Evolutionary conservation across 2,888 invertebrate species (phyloP).

Genomic region (Gymnosoma rotundatum): DNA sequence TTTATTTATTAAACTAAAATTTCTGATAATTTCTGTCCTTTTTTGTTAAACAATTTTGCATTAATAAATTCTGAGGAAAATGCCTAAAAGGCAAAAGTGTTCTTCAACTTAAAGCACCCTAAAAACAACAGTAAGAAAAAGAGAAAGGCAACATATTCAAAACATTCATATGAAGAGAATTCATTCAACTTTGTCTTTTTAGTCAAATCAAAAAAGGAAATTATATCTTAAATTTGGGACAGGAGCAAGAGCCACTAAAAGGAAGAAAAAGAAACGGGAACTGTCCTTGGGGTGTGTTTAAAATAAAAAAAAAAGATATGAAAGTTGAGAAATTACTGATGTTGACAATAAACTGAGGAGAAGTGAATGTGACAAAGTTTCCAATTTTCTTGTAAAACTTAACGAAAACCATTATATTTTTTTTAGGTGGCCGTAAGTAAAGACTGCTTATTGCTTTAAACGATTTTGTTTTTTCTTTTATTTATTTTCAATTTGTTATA

Average conservation of each 20-base stretch:
- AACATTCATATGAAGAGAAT: conserved; percentile 42
- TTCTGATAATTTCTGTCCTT: background rate
- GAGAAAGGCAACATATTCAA: conserved; percentile 43
- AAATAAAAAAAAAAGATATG: conserved; percentile 25
- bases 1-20: conserved; percentile 11
- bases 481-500: background rate
- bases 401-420: conserved; percentile 19
- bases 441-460: background rate
- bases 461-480: background rate
- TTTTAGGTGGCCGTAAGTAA: background rate
- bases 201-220: conserved; percentile 10
- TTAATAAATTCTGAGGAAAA: conserved; percentile 39
- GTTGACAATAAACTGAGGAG: conserved; percentile 31
- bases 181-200: conserved; percentile 54
- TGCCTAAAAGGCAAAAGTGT: conserved; percentile 52
- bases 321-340: conserved; percentile 53
- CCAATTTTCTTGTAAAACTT: background rate
- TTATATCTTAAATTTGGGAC: conserved; percentile 4
- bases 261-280: conserved; percentile 29
- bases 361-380: conserved; percentile 28
- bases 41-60: conserved; percentile 13
- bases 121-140: conserved; percentile 14
- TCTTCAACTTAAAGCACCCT: conserved; percentile 55
- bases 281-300: conserved; percentile 35
- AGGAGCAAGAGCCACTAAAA: conserved; percentile 16